These are phyloP conservation scores for Epinephelus lanceolatus DNA, from an alignment of 2,113 vertebrate genomes.

Conservation along the genomic window DNA sequence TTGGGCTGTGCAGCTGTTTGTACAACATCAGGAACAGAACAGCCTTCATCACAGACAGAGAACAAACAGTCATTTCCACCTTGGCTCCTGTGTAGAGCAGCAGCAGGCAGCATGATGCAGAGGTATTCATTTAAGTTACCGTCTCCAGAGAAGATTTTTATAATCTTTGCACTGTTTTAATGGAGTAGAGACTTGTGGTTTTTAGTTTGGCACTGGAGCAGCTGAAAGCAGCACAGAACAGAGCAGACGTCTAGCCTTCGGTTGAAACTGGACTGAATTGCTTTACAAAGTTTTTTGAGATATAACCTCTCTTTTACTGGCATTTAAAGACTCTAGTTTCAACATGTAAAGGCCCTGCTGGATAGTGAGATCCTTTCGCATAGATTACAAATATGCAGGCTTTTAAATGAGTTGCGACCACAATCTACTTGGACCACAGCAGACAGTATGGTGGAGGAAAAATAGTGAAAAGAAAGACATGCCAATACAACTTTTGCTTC, in stretches of 20 bases:
- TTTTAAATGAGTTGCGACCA: too few relatives aligned
- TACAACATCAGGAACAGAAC: conserved; percentile 56
- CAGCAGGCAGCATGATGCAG: neutral
- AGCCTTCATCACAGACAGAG: conserved; percentile 24
- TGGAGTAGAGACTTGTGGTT: neutral
- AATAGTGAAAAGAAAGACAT: too few relatives aligned
- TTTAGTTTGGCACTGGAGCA: neutral
- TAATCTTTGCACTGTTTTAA: neutral
- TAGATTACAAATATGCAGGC: neutral
- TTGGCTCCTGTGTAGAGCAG: conserved; percentile 5
- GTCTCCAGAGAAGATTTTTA: neutral
- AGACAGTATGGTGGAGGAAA: too few relatives aligned
- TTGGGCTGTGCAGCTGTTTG: conserved; percentile 36
- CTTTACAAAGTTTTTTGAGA: neutral
- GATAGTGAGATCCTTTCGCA: neutral
- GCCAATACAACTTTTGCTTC: too few relatives aligned
- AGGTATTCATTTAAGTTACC: neutral
- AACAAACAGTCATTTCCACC: conserved; percentile 34
- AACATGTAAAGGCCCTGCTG: too few relatives aligned
- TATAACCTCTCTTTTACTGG: neutral
- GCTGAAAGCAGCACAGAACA: neutral
- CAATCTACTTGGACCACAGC: too few relatives aligned
- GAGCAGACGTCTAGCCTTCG: neutral
- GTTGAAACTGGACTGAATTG: too few relatives aligned
- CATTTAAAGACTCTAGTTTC: neutral